A percentile compares a stretch with the other conserved stretches of the same genome.
phyloP scores from a whole-genome alignment of 2,797 vertebrate genomes.

The Leucoraja ocellata region DNA sequence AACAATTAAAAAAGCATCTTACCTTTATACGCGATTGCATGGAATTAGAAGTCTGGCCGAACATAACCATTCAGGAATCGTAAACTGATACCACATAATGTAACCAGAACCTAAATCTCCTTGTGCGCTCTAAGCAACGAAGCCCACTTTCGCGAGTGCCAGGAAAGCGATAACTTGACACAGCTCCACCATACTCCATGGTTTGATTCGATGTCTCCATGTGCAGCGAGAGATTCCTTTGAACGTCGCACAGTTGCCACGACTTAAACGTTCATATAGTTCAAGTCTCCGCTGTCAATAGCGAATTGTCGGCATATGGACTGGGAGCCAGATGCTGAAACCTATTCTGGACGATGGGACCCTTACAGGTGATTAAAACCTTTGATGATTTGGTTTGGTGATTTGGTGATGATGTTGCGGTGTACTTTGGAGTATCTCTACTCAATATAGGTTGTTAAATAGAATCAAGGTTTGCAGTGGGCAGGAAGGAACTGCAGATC shows the following conservation, averaged over 20 bases:
- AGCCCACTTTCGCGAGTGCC: too few species aligned
- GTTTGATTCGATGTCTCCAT: background rate
- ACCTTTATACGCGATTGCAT: background rate
- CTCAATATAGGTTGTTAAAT: background rate
- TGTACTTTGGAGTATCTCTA: background rate
- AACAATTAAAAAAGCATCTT: too few species aligned
- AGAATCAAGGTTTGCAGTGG: background rate
- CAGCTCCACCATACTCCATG: background rate
- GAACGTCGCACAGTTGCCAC: background rate
- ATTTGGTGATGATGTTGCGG: background rate
- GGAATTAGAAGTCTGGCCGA: background rate
- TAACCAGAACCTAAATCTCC: background rate
- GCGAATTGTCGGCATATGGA: background rate
- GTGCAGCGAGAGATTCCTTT: background rate
- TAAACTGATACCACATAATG: background rate
- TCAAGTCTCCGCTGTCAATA: background rate
- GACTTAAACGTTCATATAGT: background rate
- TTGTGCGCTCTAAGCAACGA: background rate
- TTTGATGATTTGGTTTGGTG: background rate
- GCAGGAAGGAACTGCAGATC: too few species aligned
- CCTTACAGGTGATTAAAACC: background rate
- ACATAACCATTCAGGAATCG: background rate
- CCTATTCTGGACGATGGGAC: background rate
- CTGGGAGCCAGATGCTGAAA: background rate
- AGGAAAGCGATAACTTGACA: background rate